Base-by-base conservation (phyloP, 1,140 invertebrate species). In the Saccostrea echinata region DNA sequence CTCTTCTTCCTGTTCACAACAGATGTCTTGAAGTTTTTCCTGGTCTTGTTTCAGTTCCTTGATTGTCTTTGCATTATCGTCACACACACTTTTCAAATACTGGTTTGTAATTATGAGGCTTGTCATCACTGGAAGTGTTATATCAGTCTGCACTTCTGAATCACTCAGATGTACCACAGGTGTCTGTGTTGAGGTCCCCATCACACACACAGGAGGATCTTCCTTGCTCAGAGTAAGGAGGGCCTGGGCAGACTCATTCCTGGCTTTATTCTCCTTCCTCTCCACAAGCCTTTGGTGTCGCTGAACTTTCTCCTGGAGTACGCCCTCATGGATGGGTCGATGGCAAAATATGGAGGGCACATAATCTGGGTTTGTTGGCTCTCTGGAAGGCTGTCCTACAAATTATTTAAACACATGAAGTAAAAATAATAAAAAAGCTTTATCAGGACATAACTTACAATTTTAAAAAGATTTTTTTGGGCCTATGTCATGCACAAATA, bases 221-320 rank as follows among this genome's bases (percentile, higher is more conserved):
- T 80, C 76, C 27, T 30, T 33, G 13, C 76, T 43, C 13, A 80
- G 35, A 21, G 76, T 35, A 80, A 80, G 76, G 24, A 81, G 76
- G 43, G 76, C 76, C 30, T 81, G 30, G 8, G 43, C n/a, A 27
- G n/a, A 30, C 8, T 33, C 76, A 21, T 21, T 81, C 43, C 43
- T 81, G 30, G 33, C 8, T 18, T n/a, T 81, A 18, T 81, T 81
- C 24, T 43, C 76, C 33, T 81, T 81, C n/a, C 33, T 81, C 33
- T 81, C 76, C 3, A 81, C 33, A 81, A 43, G 30, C 1, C 33
- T 9, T 35, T 81, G 27, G 24, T 81, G 76, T 33, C 76, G 76
- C 43, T 81, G 8, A 81, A 81, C 76, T 51, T 81, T 81, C 24
- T 81, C 43, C 43, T 81, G 30, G 16, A 81, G 43, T 43, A 81